phyloP scores from a whole-genome alignment of 2,113 vertebrate genomes.

The Myanophis thanlyinensis region DNA sequence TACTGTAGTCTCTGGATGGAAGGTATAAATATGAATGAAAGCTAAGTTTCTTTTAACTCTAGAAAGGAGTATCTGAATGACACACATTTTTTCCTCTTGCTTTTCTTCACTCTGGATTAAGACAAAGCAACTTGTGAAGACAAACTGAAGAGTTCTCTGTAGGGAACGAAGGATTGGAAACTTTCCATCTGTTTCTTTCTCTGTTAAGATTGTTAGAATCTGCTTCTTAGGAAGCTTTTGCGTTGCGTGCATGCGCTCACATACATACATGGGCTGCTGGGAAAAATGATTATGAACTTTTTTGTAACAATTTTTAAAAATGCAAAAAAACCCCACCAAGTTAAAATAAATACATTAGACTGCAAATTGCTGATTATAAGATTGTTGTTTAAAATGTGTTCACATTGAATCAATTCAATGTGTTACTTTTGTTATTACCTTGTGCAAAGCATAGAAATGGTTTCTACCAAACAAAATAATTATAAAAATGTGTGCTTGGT shows the following conservation, averaged over 20 bases:
- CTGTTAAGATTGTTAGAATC: neutral
- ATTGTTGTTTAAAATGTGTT: neutral
- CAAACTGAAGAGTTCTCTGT: neutral
- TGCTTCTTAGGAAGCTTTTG: neutral
- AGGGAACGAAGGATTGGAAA: neutral
- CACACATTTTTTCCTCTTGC: neutral
- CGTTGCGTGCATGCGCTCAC: neutral
- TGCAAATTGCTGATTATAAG: neutral
- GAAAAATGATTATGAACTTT: neutral
- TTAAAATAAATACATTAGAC: neutral
- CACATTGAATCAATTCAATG: neutral
- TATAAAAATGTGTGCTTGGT: neutral
- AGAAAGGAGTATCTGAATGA: neutral
- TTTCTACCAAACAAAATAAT: neutral
- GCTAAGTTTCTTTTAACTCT: neutral
- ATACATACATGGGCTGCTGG: neutral
- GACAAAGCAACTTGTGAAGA: neutral
- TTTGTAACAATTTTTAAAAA: neutral
- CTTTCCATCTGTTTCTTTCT: neutral
- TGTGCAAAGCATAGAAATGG: neutral
- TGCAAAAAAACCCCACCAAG: neutral
- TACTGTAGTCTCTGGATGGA: neutral
- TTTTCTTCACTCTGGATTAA: neutral
- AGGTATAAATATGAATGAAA: neutral
- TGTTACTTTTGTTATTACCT: neutral